Evolutionary conservation across 2,888 invertebrate genomes (phyloP), one percentile per base, ranked within the genome.

Genomic region (Diaperis boleti): DNA sequence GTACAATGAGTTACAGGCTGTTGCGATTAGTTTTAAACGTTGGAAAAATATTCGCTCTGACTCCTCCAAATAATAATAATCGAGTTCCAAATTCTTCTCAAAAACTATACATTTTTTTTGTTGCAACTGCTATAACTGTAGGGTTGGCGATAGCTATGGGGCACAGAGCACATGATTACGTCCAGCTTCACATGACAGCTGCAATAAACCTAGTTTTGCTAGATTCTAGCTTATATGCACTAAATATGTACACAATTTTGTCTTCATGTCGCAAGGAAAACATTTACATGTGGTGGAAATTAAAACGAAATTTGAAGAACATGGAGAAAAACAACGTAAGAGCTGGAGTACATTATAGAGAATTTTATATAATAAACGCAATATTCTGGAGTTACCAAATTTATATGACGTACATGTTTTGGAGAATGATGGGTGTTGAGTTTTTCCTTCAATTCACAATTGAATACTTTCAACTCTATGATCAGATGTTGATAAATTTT

Each of bases 301-400:
- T 33, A 33, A 33, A 11, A 33, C 2, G 11, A 0, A 33, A 10
- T 13, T 33, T 33, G 11, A 33, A 33, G 2, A 33, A 11, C 2
- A 13, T 33, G n/a, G n/a, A n/a, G n/a, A n/a, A 1, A 33, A 33
- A 10, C 8, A 33, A 10, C 33, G 33, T 3, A 10, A 33, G 4
- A 22, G 6, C 13, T 13, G 5, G 4, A 13, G 33, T 11, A 10
- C 11, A 26, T 26, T 26, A 26, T 5, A 33, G n/a, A 2, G 11
- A 10, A 11, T 33, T 33, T 33, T n/a, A 2, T 1, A n/a, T 10
- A 11, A 10, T 13, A 33, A 33, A 33, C 33, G 2, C 11, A 1
- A 33, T 33, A n/a, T 33, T 3, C 33, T 33, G 33, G 33, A 33
- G 33, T n/a, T 33, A 33, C n/a, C 33, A 33, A n/a, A n/a, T 33